Base-by-base conservation (phyloP, 2,113 vertebrate genomes). In the Podocnemis expansa region DNA sequence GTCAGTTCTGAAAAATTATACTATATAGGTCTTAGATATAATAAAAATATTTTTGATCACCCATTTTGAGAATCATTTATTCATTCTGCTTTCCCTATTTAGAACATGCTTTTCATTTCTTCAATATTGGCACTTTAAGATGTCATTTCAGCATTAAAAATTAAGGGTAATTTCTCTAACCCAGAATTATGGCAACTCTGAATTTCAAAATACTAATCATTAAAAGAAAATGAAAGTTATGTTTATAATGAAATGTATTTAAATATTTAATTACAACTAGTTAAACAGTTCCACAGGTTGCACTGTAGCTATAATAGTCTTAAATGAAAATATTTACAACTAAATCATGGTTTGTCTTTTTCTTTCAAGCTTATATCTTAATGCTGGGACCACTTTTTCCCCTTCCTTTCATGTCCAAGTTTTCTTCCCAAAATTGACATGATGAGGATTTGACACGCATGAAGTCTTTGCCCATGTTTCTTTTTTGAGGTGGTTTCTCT, bases 1-100 rank as follows among this genome's bases (percentile, higher is more conserved):
- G 80, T 87, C 93, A 94, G 67, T 54, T 93, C 89, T 96, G 85
- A 94, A 84, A 49, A 78, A 88, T 94, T 95, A 75, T 58, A 86
- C 14, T 90, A 10, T 81, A 67, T n/a, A 78, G 56, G 19, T 85
- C 92, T 90, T 94, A 70, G 45, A 87, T 54, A 78, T 75, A 94
- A 96, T 94, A 96, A 97, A 96, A 96, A 47, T 60, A 29, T 80
- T 97, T 94, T 95, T 91, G 89, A 87, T 90, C 87, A 94, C 86
- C 52, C 79, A 88, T 93, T 94, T 88, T 84, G 78, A 94, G 41
- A 93, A 52, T 73, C 34, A 86, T 89, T 80, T 54, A 93, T 95
- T 95, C 52, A 93, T 96, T 93, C 78, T 78, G 91, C 84, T 93
- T 84, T 93, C 58, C 19, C 83, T 85, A 43, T 81, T 76, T 78